These are phyloP conservation scores for Labia minor DNA, from an alignment of 2,888 invertebrate genomes.

Conservation along the genomic window DNA sequence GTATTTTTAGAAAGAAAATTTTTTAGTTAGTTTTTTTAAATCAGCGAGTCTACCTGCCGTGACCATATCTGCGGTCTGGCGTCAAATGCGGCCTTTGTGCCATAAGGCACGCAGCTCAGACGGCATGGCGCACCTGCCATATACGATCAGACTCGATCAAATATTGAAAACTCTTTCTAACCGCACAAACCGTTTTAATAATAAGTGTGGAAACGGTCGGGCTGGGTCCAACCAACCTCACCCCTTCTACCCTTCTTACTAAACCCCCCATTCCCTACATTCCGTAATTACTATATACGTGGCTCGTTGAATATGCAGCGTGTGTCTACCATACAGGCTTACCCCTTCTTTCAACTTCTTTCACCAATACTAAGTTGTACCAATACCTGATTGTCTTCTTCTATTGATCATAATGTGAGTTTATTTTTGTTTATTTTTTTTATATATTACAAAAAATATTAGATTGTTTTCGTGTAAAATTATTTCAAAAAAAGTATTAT, in stretches of 20 bases:
- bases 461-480: no score
- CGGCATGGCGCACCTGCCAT: background rate
- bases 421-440: constrained; percentile 62
- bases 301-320: constrained; percentile 2
- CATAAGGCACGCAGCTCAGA: constrained; percentile 3
- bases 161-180: constrained; percentile 26
- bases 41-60: no score
- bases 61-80: no score
- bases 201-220: constrained; percentile 20
- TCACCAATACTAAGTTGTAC: background rate
- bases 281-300: constrained; percentile 13
- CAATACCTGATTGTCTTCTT: background rate
- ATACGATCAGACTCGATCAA: constrained; percentile 25
- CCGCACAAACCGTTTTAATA: constrained; percentile 26
- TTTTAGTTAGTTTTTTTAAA: no score
- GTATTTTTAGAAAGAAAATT: no score
- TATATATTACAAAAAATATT: no score
- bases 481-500: no score
- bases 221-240: background rate
- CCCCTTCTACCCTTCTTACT: background rate
- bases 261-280: background rate
- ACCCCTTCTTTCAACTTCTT: background rate
- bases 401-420: constrained; percentile 75
- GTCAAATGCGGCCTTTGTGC: background rate
- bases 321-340: background rate